Percentiles rank a stretch among this genome's conserved stretches.
phyloP scores from a whole-genome alignment of 2,113 vertebrate genomes.

The Chlorodrepanis virens region DNA sequence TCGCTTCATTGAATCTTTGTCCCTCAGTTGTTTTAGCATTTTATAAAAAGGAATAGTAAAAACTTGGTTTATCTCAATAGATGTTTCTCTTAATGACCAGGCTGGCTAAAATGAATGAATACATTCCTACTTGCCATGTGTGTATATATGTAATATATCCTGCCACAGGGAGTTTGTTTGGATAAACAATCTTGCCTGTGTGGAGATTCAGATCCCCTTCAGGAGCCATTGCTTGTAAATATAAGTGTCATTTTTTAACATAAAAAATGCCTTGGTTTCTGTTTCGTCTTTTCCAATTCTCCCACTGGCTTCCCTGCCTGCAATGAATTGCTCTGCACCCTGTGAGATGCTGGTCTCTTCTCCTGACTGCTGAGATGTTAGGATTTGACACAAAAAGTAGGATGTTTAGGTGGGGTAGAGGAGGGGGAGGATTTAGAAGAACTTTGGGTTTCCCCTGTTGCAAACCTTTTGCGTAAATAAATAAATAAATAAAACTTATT shows the following conservation, averaged over 20 bases:
- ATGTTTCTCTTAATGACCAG: constrained; percentile 31
- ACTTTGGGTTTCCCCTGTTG: not conserved
- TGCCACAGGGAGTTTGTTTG: constrained; percentile 39
- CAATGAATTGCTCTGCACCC: constrained; percentile 35
- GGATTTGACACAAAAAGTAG: not conserved
- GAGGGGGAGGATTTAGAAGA: not conserved
- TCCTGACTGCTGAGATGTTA: not conserved
- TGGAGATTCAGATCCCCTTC: constrained; percentile 25
- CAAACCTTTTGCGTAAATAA: not conserved
- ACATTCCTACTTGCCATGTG: constrained; percentile 26
- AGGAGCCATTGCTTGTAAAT: constrained; percentile 55
- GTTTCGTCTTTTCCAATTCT: constrained; percentile 41
- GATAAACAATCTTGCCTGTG: not conserved
- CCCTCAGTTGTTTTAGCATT: constrained; percentile 54
- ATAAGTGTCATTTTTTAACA: constrained; percentile 15
- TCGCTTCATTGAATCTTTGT: constrained; percentile 17
- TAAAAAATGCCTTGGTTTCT: constrained; percentile 18
- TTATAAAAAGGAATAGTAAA: not conserved
- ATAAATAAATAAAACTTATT: not conserved
- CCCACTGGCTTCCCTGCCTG: not conserved
- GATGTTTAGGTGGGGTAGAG: not conserved
- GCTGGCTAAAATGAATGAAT: constrained; percentile 2
- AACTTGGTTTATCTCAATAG: constrained; percentile 46
- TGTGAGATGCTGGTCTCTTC: not conserved
- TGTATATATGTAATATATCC: constrained; percentile 45